These are phyloP conservation scores for Stenolophus ochropezus DNA, from an alignment of 2,888 invertebrate genomes.

Conservation along the genomic window DNA sequence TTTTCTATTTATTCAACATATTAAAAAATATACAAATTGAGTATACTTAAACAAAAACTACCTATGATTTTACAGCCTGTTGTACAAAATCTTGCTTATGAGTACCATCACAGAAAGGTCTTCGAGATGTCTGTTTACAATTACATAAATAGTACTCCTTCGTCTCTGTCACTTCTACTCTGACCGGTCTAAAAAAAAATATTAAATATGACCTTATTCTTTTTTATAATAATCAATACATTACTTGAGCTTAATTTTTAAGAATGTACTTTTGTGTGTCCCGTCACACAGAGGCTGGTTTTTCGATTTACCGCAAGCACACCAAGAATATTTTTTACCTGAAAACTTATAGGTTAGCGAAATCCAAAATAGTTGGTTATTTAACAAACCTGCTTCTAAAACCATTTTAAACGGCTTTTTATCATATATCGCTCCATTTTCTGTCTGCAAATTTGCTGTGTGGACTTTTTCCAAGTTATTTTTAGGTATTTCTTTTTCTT, in stretches of 20 bases:
- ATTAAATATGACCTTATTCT: slow-evolving; percentile 8
- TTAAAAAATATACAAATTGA: too few species aligned
- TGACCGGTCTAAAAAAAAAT: slow-evolving; percentile 80
- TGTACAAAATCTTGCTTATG: slow-evolving; percentile 86
- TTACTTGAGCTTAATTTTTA: slow-evolving; percentile 84
- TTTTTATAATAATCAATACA: slow-evolving; percentile 17
- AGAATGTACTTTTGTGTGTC: slow-evolving; percentile 85
- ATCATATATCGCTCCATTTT: slow-evolving; percentile 88
- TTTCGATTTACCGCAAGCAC: slow-evolving; percentile 94
- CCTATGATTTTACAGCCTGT: slow-evolving; percentile 69
- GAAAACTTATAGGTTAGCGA: neutral
- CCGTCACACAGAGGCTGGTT: slow-evolving; percentile 96
- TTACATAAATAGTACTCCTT: slow-evolving; percentile 98
- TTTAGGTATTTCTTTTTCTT: slow-evolving; percentile 79
- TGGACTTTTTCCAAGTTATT: slow-evolving; percentile 79
- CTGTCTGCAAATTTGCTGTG: slow-evolving; percentile 78
- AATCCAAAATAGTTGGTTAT: neutral
- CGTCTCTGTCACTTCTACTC: slow-evolving; percentile 88
- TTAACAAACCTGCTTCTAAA: slow-evolving; percentile 78
- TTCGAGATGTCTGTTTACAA: slow-evolving; percentile 94
- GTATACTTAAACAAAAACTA: too few species aligned
- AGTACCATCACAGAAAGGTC: slow-evolving; percentile 98
- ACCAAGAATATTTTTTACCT: slow-evolving; percentile 91
- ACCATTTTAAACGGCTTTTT: slow-evolving; percentile 90
- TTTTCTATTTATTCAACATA: too few species aligned